phyloP scores from a whole-genome alignment of 2,888 invertebrate species.

The Thymelicus lineola region DNA sequence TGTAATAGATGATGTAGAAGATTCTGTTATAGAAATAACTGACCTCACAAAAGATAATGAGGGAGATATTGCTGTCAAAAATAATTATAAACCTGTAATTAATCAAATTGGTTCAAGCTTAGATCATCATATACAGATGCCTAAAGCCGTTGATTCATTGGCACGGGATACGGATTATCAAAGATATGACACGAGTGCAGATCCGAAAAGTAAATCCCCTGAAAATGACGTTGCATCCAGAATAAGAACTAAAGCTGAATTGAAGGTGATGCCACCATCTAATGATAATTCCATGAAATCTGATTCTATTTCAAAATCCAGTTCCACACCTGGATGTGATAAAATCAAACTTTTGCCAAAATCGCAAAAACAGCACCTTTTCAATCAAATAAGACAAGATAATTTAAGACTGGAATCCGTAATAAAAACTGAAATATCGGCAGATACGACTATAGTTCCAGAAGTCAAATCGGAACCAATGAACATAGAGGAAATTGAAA shows the following conservation, averaged over 20 bases:
- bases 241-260: slow-evolving; percentile 94
- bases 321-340: slow-evolving; percentile 52
- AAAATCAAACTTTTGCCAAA: slow-evolving; percentile 70
- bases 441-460: slow-evolving; percentile 70
- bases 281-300: slow-evolving; percentile 61
- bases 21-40: slow-evolving; percentile 78
- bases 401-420: slow-evolving; percentile 80
- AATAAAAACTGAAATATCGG: slow-evolving; percentile 86
- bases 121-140: slow-evolving; percentile 86
- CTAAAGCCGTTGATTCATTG: slow-evolving; percentile 88
- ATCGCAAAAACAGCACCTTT: slow-evolving; percentile 75
- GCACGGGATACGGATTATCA: slow-evolving; percentile 78
- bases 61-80: slow-evolving; percentile 52
- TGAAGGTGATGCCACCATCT: slow-evolving; percentile 87
- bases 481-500: slow-evolving; percentile 87
- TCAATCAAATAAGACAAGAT: slow-evolving; percentile 79
- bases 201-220: slow-evolving; percentile 69
- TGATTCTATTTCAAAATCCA: slow-evolving; percentile 50
- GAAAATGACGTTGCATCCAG: slow-evolving; percentile 87
- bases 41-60: slow-evolving; percentile 76
- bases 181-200: slow-evolving; percentile 57
- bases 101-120: slow-evolving; percentile 54
- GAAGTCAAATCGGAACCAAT: slow-evolving; percentile 89
- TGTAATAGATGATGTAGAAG: slow-evolving; percentile 79
- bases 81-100: slow-evolving; percentile 48